A percentile compares a stretch with the other conserved stretches of the same genome.
phyloP scores from a whole-genome alignment of 2,113 vertebrate genomes.

The Machaerirhynchus nigripectus region DNA sequence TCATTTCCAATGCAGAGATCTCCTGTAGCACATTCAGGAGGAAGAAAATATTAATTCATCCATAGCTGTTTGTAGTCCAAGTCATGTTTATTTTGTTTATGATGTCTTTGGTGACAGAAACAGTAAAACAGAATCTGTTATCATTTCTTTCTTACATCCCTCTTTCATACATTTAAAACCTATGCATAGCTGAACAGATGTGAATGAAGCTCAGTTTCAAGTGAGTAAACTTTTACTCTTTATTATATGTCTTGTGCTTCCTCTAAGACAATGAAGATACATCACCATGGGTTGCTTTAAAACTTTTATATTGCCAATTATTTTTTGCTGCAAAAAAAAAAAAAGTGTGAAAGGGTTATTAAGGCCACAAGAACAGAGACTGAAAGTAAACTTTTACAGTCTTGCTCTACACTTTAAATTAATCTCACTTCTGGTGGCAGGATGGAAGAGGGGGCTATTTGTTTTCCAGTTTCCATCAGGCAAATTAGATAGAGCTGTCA shows the following conservation, averaged over 20 bases:
- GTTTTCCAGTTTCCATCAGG: not conserved
- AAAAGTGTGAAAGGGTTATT: not conserved
- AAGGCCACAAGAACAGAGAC: not conserved
- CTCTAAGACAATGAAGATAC: not conserved
- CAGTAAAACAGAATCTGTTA: not conserved
- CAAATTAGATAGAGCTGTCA: not conserved
- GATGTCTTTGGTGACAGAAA: not conserved
- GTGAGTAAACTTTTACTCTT: slow-evolving; percentile 14
- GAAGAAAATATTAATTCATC: not conserved
- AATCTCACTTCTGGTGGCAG: not conserved
- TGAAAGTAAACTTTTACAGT: not conserved
- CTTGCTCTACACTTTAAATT: not conserved
- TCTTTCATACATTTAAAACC: not conserved
- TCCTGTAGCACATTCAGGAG: not conserved
- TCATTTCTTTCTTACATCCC: not conserved
- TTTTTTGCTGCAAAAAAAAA: not conserved
- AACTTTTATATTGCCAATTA: not conserved
- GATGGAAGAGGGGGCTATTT: not conserved
- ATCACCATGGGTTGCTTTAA: not conserved
- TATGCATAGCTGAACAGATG: not conserved
- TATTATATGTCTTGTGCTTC: not conserved
- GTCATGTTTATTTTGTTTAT: not conserved
- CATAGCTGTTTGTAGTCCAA: not conserved
- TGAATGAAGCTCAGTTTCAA: slow-evolving; percentile 36
- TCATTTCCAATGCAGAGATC: not conserved